A percentile compares a stretch with the other conserved stretches of the same genome.
Conservation (phyloP, 2,113 vertebrate species). For the Felis chaus region DNA sequence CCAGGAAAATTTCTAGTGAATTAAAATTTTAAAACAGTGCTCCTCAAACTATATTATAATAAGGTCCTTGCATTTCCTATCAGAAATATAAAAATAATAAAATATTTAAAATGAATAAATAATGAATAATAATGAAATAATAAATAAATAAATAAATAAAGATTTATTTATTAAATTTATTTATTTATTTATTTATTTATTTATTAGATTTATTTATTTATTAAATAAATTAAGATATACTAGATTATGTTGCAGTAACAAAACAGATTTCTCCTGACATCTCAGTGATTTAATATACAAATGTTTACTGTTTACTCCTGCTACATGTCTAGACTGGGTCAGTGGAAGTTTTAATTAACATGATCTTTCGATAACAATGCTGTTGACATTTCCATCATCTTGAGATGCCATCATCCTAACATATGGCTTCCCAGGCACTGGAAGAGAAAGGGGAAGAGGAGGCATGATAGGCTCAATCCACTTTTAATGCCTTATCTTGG, state of each 20-base stretch:
- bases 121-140: too few relatives aligned
- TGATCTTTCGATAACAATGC: not conserved
- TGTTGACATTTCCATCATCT: not conserved
- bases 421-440: not conserved
- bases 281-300: not conserved
- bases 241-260: not conserved
- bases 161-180: too few relatives aligned
- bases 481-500: not conserved
- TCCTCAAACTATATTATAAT: not conserved
- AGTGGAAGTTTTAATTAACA: not conserved
- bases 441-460: not conserved
- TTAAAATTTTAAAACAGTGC: not conserved
- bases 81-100: not conserved
- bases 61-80: not conserved
- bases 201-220: too few relatives aligned
- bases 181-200: too few relatives aligned
- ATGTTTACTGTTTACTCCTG: not conserved
- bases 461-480: not conserved
- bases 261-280: not conserved
- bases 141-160: too few relatives aligned
- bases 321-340: not conserved
- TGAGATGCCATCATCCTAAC: not conserved
- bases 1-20: not conserved
- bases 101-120: too few relatives aligned
- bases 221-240: not conserved